These are phyloP conservation scores for Tachina lurida DNA, from an alignment of 2,888 invertebrate species.

Conservation along the genomic window DNA sequence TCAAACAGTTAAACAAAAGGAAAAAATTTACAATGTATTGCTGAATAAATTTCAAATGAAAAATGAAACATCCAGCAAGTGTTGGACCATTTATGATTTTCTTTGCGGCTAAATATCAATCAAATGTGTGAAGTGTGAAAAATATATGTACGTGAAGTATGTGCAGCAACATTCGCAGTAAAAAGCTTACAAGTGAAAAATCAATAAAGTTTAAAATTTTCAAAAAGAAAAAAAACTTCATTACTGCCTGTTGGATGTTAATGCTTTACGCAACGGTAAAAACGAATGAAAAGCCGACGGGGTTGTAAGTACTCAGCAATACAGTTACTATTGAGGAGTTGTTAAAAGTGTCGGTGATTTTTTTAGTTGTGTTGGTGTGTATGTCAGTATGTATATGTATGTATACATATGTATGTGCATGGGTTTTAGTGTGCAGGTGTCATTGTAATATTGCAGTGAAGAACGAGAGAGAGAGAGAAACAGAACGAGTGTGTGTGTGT, in stretches of 20 bases:
- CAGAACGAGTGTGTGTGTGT: background rate
- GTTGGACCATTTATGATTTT: background rate
- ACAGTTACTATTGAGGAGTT: background rate
- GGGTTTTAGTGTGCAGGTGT: background rate
- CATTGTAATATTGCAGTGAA: background rate
- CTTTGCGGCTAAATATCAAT: background rate
- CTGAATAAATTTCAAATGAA: background rate
- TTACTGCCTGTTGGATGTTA: constrained; percentile 1
- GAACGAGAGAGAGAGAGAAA: no score
- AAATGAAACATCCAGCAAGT: background rate
- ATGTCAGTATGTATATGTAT: background rate
- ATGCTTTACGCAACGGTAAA: constrained; percentile 21
- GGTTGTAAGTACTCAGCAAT: background rate
- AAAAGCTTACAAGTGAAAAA: constrained; percentile 46
- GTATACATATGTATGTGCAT: background rate
- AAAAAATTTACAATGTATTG: background rate
- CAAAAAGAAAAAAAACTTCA: background rate
- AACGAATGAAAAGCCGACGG: constrained; percentile 41
- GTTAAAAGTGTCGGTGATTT: background rate
- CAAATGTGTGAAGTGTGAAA: constrained; percentile 22
- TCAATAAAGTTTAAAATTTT: constrained; percentile 50
- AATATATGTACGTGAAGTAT: background rate
- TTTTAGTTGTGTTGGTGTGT: background rate
- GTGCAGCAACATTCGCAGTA: background rate
- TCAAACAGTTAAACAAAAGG: background rate